Percentiles rank a stretch among this genome's conserved stretches.
Conservation (phyloP, 2,113 vertebrate genomes). For the Crocuta crocuta region DNA sequence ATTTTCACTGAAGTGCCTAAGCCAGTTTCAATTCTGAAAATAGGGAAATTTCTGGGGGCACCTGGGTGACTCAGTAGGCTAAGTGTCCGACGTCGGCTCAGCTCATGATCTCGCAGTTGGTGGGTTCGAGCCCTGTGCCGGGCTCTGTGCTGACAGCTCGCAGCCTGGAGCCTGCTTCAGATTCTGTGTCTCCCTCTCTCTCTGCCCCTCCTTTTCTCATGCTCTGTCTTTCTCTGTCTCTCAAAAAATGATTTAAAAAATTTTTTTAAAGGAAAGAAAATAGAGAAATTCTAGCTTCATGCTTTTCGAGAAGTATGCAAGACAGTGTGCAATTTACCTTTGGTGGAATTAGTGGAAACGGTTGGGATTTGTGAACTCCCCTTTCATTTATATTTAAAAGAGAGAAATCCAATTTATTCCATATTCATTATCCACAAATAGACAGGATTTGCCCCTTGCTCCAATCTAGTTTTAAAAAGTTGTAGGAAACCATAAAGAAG, state of each 20-base stretch:
- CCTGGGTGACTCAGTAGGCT: no score
- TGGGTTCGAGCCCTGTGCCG: no score
- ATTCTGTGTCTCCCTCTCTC: no score
- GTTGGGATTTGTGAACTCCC: background rate
- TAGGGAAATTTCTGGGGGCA: background rate
- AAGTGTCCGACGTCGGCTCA: no score
- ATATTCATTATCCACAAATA: slow-evolving; percentile 19
- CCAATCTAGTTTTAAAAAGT: slow-evolving; percentile 39
- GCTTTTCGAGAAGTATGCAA: background rate
- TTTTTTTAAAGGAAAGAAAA: background rate
- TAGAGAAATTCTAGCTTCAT: background rate
- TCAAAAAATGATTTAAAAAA: no score
- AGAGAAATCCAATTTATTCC: slow-evolving; percentile 30
- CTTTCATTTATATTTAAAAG: slow-evolving; percentile 42
- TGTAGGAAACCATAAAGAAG: background rate
- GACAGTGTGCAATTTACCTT: background rate
- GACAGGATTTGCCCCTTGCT: background rate
- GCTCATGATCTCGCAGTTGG: no score
- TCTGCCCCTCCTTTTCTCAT: no score
- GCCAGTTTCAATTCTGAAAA: slow-evolving; percentile 45
- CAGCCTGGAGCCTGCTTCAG: no score
- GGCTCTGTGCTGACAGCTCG: no score
- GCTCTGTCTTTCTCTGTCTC: no score
- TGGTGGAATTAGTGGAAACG: background rate
- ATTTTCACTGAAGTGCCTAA: slow-evolving; percentile 33